phyloP scores from a whole-genome alignment of 1,140 invertebrate genomes.

The Heliconius himera region DNA sequence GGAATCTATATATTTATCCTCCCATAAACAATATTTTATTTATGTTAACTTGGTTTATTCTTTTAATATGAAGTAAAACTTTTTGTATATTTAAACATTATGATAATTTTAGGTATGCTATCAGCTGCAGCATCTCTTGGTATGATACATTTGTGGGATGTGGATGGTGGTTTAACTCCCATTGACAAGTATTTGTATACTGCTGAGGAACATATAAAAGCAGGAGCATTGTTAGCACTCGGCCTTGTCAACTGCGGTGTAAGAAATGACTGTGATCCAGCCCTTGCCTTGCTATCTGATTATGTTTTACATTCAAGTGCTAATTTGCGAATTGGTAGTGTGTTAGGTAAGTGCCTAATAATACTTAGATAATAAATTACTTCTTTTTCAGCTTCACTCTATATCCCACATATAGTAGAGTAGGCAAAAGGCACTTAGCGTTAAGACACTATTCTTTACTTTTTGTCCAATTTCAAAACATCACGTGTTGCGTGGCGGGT shows the following conservation, averaged over 20 bases:
- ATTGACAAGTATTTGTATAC: conserved; percentile 99
- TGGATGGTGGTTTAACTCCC: conserved; percentile 98
- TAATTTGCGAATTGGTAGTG: conserved; percentile 96
- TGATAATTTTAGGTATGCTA: conserved; percentile 87
- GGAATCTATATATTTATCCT: too few species aligned
- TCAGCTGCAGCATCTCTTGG: conserved; percentile 98
- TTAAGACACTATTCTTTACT: background rate
- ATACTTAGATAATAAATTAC: background rate
- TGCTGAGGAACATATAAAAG: conserved; percentile 97
- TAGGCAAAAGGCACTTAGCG: background rate
- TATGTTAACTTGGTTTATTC: too few species aligned
- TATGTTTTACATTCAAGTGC: conserved; percentile 96
- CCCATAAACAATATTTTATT: too few species aligned
- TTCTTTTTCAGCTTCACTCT: too few species aligned
- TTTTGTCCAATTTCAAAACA: too few species aligned
- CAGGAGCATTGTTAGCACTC: conserved; percentile 97
- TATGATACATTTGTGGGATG: conserved; percentile 97
- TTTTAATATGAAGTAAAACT: background rate
- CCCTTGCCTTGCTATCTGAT: conserved; percentile 96
- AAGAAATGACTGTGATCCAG: conserved; percentile 99
- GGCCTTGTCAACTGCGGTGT: conserved; percentile 99
- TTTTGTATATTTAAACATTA: background rate
- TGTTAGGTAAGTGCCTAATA: conserved; percentile 86
- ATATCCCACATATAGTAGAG: background rate
- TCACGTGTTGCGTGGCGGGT: background rate